These are phyloP conservation scores for Pseudochirops corinnae DNA, from an alignment of 2,797 vertebrate species.

Conservation along the genomic window DNA sequence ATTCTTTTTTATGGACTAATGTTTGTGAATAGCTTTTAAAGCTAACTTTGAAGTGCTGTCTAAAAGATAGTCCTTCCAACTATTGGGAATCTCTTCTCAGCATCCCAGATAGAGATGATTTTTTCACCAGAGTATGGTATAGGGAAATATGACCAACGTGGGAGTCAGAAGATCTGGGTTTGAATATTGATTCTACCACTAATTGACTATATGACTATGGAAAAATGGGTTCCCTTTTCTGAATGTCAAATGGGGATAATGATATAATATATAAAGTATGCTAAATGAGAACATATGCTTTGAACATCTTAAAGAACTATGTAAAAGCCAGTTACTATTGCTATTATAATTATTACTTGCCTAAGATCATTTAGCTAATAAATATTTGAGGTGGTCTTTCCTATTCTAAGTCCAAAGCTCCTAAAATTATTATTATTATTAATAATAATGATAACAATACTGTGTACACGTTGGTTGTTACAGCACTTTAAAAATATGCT, in stretches of 20 bases:
- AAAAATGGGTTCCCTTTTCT: background rate
- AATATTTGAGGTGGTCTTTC: background rate
- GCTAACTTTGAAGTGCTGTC: slow-evolving; percentile 23
- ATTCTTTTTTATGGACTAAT: background rate
- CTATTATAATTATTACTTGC: background rate
- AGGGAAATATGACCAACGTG: background rate
- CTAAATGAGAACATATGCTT: background rate
- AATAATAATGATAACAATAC: background rate
- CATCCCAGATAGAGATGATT: slow-evolving; percentile 10
- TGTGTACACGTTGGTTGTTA: background rate
- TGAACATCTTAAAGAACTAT: background rate
- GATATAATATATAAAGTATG: background rate
- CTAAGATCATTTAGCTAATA: background rate
- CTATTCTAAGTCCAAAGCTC: background rate
- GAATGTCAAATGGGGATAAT: background rate
- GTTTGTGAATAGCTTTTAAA: slow-evolving; percentile 16
- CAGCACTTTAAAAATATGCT: background rate
- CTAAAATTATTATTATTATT: background rate
- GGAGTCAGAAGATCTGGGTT: background rate
- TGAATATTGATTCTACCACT: background rate
- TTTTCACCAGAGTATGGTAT: background rate
- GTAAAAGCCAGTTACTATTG: background rate
- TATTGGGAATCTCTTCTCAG: slow-evolving; percentile 34
- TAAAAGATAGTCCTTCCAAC: background rate
- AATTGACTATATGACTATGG: background rate